Evolutionary conservation across 92 coral and sea anemone genomes (phyloP).

Genomic region (Nematostella vectensis): DNA sequence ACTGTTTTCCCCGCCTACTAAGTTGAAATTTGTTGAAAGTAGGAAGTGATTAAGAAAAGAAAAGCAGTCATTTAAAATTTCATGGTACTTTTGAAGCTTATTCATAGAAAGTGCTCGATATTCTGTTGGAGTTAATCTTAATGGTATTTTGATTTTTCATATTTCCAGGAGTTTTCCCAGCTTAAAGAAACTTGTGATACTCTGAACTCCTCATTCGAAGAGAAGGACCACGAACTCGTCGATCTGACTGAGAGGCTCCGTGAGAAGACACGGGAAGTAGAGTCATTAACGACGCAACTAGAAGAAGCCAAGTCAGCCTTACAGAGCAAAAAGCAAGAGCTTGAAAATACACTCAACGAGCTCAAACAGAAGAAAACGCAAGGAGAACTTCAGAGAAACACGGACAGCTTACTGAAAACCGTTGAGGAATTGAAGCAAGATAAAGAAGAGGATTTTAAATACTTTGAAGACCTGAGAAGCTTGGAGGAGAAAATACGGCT

Average conservation of each 20-base stretch:
- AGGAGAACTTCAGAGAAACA: slow-evolving; percentile 1
- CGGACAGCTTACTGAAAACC: slow-evolving; percentile 6
- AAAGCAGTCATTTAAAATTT: too few relatives aligned
- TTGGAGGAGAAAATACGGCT: not conserved
- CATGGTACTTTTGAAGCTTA: too few relatives aligned
- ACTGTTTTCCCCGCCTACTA: too few relatives aligned
- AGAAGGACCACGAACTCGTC: slow-evolving; percentile 51
- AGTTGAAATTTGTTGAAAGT: too few relatives aligned
- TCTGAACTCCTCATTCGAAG: slow-evolving; percentile 74
- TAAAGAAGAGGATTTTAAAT: not conserved
- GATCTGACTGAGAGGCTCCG: slow-evolving; percentile 39
- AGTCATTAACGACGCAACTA: slow-evolving; percentile 25
- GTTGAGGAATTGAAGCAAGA: slow-evolving; percentile 3
- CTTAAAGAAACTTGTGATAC: slow-evolving; percentile 47
- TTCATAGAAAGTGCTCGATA: too few relatives aligned
- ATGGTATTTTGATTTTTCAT: too few relatives aligned
- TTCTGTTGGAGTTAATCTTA: too few relatives aligned
- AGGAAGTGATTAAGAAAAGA: too few relatives aligned
- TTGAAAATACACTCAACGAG: slow-evolving; percentile 9
- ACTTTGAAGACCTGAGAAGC: not conserved
- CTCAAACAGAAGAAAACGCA: slow-evolving; percentile 21
- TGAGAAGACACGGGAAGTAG: slow-evolving; percentile 25
- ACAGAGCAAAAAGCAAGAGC: slow-evolving; percentile 38
- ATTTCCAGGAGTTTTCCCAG: slow-evolving; percentile 49
- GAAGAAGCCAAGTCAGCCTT: slow-evolving; percentile 39